Percentiles rank a stretch among this genome's conserved stretches.
These are phyloP conservation scores for Thereva unica DNA, from an alignment of 2,888 invertebrate genomes.

Conservation along the genomic window DNA sequence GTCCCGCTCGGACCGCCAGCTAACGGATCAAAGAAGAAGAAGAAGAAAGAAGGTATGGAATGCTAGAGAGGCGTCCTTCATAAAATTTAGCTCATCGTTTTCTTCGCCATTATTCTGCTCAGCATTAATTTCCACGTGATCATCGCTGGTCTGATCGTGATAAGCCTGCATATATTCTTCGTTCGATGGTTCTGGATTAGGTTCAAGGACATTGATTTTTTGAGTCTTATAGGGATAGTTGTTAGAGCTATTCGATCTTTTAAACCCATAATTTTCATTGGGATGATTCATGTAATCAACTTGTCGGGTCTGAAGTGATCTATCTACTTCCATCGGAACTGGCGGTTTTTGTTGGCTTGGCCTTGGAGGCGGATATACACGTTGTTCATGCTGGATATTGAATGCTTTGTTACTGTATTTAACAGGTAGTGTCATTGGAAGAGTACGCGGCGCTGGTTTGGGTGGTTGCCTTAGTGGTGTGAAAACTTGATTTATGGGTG, in stretches of 20 bases:
- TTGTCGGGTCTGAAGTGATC: slow-evolving; percentile 23
- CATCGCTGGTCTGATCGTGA: background rate
- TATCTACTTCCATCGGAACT: slow-evolving; percentile 10
- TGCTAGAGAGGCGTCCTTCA: slow-evolving; percentile 23
- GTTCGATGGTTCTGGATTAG: background rate
- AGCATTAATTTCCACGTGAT: background rate
- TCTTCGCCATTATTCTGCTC: background rate
- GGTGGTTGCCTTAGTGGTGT: background rate
- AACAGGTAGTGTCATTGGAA: background rate
- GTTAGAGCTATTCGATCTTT: too few species aligned
- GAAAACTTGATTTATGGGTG: slow-evolving; percentile 5
- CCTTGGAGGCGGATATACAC: slow-evolving; percentile 5
- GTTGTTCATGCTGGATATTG: slow-evolving; percentile 17
- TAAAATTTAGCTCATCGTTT: slow-evolving; percentile 15
- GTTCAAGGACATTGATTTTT: too few species aligned
- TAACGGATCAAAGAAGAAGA: too few species aligned
- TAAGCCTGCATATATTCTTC: background rate
- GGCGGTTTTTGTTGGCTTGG: slow-evolving; percentile 26
- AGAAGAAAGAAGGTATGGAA: too few species aligned
- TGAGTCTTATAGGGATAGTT: slow-evolving; percentile 8
- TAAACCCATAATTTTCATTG: background rate
- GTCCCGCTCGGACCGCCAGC: too few species aligned
- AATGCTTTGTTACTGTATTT: slow-evolving; percentile 12
- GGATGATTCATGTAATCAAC: slow-evolving; percentile 15
- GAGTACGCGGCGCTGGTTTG: background rate